These are phyloP conservation scores for Autographa pulchrina DNA, from an alignment of 2,888 invertebrate genomes.

Conservation along the genomic window DNA sequence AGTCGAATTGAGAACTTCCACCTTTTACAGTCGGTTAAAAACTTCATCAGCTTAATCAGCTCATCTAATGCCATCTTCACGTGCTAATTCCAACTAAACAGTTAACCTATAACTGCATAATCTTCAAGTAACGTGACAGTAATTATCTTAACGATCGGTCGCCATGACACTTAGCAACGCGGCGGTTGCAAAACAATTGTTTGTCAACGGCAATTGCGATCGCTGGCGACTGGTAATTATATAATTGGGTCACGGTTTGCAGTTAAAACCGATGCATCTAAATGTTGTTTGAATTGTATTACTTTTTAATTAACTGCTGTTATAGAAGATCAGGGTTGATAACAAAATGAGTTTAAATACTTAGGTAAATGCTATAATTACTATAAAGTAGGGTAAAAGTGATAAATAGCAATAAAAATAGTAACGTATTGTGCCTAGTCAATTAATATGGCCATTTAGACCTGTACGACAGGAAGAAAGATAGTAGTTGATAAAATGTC, in stretches of 20 bases:
- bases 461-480: too few relatives aligned
- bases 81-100: slow-evolving; percentile 9
- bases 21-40: too few relatives aligned
- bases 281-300: slow-evolving; percentile 9
- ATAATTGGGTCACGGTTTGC: slow-evolving; percentile 52
- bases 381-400: too few relatives aligned
- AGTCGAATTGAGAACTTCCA: too few relatives aligned
- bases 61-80: not conserved
- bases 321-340: not conserved
- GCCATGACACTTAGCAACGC: slow-evolving; percentile 42
- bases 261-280: slow-evolving; percentile 25
- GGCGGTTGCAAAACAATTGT: slow-evolving; percentile 52
- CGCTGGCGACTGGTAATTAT: slow-evolving; percentile 49
- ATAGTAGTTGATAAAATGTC: too few relatives aligned
- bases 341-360: too few relatives aligned
- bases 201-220: slow-evolving; percentile 47
- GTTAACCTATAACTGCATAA: slow-evolving; percentile 23
- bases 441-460: too few relatives aligned
- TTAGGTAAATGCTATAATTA: too few relatives aligned
- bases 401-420: too few relatives aligned
- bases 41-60: not conserved
- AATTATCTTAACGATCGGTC: slow-evolving; percentile 41
- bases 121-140: slow-evolving; percentile 31
- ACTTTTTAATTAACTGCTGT: not conserved
- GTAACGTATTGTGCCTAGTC: too few relatives aligned